Conservation (phyloP, 2,113 vertebrate genomes). For the Melanostigma gelatinosum region DNA sequence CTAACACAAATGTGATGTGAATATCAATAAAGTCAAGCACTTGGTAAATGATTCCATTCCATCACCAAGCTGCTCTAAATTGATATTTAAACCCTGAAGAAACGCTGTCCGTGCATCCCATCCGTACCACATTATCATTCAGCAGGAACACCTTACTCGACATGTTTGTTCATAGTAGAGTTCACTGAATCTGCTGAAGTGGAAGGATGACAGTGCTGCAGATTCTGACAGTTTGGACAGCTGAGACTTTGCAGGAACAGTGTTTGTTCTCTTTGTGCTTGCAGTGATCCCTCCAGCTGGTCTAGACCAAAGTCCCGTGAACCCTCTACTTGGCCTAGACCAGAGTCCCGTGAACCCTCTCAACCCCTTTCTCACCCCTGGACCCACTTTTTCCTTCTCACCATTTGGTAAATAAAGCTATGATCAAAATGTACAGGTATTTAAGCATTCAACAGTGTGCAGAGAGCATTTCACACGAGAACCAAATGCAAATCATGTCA, state of each 20-base stretch:
- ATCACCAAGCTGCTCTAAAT: not conserved
- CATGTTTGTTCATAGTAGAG: slow-evolving; percentile 26
- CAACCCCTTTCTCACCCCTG: slow-evolving; percentile 66
- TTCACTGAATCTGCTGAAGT: slow-evolving; percentile 32
- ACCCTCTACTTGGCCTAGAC: slow-evolving; percentile 50
- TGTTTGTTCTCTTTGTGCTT: slow-evolving; percentile 36
- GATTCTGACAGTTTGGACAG: not conserved
- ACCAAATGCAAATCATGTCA: not conserved
- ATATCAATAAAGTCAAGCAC: not conserved
- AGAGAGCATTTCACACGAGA: not conserved
- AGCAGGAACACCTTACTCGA: slow-evolving; percentile 19
- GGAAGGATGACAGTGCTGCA: not conserved
- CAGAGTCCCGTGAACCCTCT: slow-evolving; percentile 50
- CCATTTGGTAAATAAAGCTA: slow-evolving; percentile 67
- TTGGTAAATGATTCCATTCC: not conserved
- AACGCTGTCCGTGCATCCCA: not conserved
- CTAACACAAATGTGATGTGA: not conserved
- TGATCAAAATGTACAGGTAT: not conserved
- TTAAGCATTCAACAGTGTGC: not conserved
- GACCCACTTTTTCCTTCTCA: slow-evolving; percentile 65
- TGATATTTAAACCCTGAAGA: not conserved
- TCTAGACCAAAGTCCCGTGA: slow-evolving; percentile 49
- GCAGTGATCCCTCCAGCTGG: slow-evolving; percentile 38
- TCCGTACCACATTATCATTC: not conserved
- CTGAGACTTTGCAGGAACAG: slow-evolving; percentile 9